These are phyloP conservation scores for Aleiodes testaceus DNA, from an alignment of 2,888 invertebrate species.

Conservation along the genomic window DNA sequence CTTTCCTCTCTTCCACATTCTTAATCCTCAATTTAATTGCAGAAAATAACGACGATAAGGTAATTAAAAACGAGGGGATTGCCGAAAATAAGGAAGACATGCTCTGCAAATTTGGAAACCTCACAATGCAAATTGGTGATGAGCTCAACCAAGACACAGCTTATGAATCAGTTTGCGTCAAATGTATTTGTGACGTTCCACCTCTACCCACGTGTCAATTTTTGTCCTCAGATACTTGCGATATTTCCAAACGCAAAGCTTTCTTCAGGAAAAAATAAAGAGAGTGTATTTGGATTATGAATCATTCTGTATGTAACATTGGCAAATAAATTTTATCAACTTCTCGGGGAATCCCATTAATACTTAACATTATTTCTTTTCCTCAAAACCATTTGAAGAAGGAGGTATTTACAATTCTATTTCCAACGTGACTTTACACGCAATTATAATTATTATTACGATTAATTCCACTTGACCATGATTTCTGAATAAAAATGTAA, in stretches of 20 bases:
- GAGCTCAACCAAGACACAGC: constrained; percentile 43
- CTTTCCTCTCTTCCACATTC: background rate
- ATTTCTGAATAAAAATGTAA: no score
- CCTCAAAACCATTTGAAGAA: no score
- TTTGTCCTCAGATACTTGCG: constrained; percentile 42
- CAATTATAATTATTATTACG: no score
- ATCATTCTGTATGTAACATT: no score
- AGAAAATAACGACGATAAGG: constrained; percentile 31
- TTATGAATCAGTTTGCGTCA: constrained; percentile 43
- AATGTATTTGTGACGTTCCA: constrained; percentile 56
- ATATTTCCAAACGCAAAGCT: constrained; percentile 9
- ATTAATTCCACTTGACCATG: no score
- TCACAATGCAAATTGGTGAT: constrained; percentile 51
- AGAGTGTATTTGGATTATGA: no score
- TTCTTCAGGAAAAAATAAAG: no score
- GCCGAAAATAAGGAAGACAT: constrained; percentile 7
- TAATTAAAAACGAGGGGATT: background rate
- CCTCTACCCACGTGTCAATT: constrained; percentile 52
- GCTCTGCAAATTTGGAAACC: constrained; percentile 49
- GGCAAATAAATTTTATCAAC: no score
- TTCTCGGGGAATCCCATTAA: no score
- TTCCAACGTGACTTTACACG: no score
- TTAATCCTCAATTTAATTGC: background rate
- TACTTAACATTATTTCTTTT: no score
- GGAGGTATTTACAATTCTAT: no score